Conservation (phyloP, 2,797 vertebrate species). For the Falco peregrinus region DNA sequence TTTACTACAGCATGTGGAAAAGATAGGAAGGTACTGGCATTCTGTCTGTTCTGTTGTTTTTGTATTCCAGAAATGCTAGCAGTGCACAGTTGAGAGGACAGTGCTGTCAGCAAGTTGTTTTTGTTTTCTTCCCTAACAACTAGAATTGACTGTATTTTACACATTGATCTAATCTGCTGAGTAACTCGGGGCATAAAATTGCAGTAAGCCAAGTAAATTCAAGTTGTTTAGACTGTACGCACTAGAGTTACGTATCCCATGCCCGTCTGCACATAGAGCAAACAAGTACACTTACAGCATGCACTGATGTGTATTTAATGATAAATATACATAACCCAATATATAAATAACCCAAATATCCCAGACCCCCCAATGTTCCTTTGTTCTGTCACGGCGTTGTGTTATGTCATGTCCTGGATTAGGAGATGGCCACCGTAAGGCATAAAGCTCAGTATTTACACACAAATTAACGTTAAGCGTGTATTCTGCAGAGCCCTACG, state of each 20-base stretch:
- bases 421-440: not conserved
- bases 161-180: not conserved
- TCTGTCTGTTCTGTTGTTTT: not conserved
- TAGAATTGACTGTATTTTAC: not conserved
- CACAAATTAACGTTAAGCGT: not conserved
- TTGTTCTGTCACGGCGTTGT: not conserved
- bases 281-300: not conserved
- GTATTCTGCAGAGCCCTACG: not conserved
- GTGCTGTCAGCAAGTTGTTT: not conserved
- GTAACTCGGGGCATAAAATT: not conserved
- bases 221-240: not conserved
- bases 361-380: not conserved
- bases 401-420: not conserved
- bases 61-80: constrained; percentile 2
- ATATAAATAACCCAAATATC: no score
- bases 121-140: not conserved
- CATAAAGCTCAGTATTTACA: not conserved
- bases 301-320: fast-evolving
- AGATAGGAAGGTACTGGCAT: constrained; percentile 84
- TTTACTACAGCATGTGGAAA: constrained; percentile 88
- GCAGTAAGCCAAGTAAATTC: not conserved
- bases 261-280: not conserved
- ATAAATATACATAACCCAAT: no score
- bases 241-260: fast-evolving
- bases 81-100: not conserved